These are phyloP conservation scores for Plebejus argus DNA, from an alignment of 2,888 invertebrate species.

Conservation along the genomic window DNA sequence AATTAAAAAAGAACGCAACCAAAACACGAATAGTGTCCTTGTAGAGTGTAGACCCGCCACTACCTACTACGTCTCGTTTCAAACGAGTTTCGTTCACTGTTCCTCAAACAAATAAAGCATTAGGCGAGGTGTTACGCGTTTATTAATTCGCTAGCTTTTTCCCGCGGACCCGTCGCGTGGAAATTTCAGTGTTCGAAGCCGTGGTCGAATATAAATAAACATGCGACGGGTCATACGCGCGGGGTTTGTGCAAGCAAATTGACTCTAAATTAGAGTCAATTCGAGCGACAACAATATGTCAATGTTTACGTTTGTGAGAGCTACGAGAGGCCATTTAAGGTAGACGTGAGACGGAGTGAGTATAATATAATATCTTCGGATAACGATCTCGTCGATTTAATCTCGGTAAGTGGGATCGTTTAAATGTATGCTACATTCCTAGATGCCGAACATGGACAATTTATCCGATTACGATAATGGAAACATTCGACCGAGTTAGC, in stretches of 20 bases:
- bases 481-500: background rate
- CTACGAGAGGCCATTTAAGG: conserved; percentile 12
- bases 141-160: conserved; percentile 3
- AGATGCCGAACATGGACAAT: background rate
- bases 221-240: conserved; percentile 10
- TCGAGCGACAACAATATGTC: conserved; percentile 7
- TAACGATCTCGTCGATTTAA: background rate
- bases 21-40: conserved; percentile 48
- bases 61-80: conserved; percentile 39
- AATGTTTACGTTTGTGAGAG: conserved; percentile 20
- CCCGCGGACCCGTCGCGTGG: background rate
- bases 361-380: background rate
- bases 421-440: background rate
- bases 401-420: background rate
- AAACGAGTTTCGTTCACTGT: conserved; percentile 37
- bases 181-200: background rate
- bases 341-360: background rate
- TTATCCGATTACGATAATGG: background rate
- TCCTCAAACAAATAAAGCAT: conserved; percentile 36
- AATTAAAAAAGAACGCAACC: conserved; percentile 48
- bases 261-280: conserved; percentile 13
- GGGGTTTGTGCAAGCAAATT: conserved; percentile 4
- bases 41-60: conserved; percentile 37
- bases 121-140: conserved; percentile 30
- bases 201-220: conserved; percentile 15